Evolutionary conservation across 2,888 invertebrate genomes (phyloP).

Genomic region (Rhogogaster chlorosoma): DNA sequence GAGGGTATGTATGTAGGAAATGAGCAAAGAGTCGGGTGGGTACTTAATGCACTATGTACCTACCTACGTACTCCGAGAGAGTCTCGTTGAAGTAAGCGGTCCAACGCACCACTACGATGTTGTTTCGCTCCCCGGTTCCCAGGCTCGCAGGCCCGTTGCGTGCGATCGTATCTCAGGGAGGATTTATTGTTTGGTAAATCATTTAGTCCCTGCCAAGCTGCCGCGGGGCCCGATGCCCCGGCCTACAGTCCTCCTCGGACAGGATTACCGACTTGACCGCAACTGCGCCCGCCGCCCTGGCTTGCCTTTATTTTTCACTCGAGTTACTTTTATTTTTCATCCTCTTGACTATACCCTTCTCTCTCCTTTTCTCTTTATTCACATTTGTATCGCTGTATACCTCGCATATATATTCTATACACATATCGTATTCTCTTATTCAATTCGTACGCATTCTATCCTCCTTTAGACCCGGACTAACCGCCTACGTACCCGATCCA

Average conservation of each 20-base stretch:
- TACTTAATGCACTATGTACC: background rate
- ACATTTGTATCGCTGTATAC: background rate
- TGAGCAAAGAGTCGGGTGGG: background rate
- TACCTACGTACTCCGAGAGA: background rate
- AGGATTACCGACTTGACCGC: constrained; percentile 48
- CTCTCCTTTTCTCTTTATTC: background rate
- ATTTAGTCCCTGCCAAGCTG: constrained; percentile 77
- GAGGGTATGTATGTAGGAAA: background rate
- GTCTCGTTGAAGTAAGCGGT: constrained; percentile 62
- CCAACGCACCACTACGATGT: constrained; percentile 54
- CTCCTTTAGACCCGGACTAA: background rate
- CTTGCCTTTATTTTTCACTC: constrained; percentile 49
- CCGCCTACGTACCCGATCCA: background rate
- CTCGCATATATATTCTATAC: background rate
- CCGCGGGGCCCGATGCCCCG: constrained; percentile 65
- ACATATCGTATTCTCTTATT: constrained; percentile 48
- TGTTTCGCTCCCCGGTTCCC: constrained; percentile 75
- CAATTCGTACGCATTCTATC: constrained; percentile 41
- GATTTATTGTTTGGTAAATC: constrained; percentile 78
- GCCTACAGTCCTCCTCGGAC: constrained; percentile 53
- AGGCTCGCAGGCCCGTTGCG: constrained; percentile 69
- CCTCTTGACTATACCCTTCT: background rate
- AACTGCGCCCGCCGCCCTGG: constrained; percentile 36
- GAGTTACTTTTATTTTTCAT: constrained; percentile 1
- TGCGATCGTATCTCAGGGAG: constrained; percentile 75